Percentiles rank a stretch among this genome's conserved stretches.
Evolutionary conservation across 2,113 vertebrate genomes (phyloP).

Genomic region (Gambusia affinis): DNA sequence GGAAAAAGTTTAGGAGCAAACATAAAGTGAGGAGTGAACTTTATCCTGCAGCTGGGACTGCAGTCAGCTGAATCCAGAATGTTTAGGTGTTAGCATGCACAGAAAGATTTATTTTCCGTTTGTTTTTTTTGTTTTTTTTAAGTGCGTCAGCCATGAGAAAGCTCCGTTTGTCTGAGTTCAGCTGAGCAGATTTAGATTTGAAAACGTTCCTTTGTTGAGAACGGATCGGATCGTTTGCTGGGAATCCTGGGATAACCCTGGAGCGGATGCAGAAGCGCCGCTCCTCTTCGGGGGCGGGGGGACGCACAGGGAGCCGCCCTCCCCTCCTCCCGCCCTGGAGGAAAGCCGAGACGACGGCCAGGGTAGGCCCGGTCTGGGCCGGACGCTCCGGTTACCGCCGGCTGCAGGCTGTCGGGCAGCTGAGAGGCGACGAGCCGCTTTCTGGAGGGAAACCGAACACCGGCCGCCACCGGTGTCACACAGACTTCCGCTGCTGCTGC

Average conservation of each 20-base stretch:
- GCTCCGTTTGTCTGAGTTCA: background rate
- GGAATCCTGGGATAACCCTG: slow-evolving; percentile 38
- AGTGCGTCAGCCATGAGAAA: background rate
- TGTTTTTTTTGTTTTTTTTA: background rate
- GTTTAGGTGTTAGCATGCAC: background rate
- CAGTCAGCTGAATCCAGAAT: background rate
- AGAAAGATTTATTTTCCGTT: background rate
- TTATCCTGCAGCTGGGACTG: background rate
- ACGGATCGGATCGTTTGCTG: background rate
- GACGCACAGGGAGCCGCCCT: background rate
- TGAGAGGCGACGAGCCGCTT: slow-evolving; percentile 44
- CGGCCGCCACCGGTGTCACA: slow-evolving; percentile 49
- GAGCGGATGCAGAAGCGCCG: slow-evolving; percentile 11
- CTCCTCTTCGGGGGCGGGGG: slow-evolving; percentile 10
- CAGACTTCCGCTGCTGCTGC: slow-evolving; percentile 68
- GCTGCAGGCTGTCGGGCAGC: slow-evolving; percentile 49
- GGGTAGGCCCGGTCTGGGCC: slow-evolving; percentile 36
- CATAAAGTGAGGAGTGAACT: background rate
- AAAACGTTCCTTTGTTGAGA: background rate
- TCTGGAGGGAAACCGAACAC: slow-evolving; percentile 65
- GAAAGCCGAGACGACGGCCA: slow-evolving; percentile 47
- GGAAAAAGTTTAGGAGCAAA: background rate
- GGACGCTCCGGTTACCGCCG: slow-evolving; percentile 55
- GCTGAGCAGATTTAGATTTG: background rate
- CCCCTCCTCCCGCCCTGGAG: slow-evolving; percentile 19